phyloP scores from a whole-genome alignment of 2,797 vertebrate genomes.

The Amblyraja radiata region DNA sequence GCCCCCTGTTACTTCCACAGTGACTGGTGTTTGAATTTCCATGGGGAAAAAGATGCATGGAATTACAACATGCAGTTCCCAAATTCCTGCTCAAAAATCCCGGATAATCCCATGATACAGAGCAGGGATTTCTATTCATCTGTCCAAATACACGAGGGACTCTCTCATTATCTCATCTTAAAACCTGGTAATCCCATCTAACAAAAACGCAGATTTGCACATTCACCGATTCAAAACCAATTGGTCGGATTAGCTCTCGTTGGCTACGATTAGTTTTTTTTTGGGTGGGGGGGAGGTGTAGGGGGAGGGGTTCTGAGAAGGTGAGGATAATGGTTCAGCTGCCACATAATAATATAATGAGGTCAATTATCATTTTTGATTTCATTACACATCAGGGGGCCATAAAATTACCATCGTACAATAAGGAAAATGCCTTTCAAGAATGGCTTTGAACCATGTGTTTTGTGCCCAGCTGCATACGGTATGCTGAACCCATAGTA shows the following conservation, averaged over 20 bases:
- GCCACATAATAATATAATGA: neutral
- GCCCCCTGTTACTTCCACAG: too few species aligned
- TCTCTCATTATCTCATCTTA: neutral
- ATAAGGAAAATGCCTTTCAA: neutral
- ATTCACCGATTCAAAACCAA: neutral
- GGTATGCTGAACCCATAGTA: neutral
- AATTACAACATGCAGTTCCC: neutral
- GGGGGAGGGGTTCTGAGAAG: neutral
- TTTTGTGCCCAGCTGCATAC: neutral
- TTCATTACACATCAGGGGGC: constrained; percentile 22
- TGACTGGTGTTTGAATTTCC: neutral
- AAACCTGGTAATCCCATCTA: neutral
- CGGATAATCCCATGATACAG: neutral
- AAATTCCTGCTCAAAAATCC: neutral
- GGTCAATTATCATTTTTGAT: constrained; percentile 33
- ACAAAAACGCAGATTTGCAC: neutral
- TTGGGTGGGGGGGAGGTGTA: too few species aligned
- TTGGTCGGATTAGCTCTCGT: neutral
- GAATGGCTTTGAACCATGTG: neutral
- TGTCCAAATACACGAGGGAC: neutral
- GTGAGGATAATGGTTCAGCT: neutral
- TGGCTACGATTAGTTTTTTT: neutral
- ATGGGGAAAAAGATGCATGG: neutral
- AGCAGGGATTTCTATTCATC: neutral
- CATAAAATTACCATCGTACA: neutral